Evolutionary conservation across 2,113 vertebrate genomes (phyloP).

Genomic region (Scopus umbretta): DNA sequence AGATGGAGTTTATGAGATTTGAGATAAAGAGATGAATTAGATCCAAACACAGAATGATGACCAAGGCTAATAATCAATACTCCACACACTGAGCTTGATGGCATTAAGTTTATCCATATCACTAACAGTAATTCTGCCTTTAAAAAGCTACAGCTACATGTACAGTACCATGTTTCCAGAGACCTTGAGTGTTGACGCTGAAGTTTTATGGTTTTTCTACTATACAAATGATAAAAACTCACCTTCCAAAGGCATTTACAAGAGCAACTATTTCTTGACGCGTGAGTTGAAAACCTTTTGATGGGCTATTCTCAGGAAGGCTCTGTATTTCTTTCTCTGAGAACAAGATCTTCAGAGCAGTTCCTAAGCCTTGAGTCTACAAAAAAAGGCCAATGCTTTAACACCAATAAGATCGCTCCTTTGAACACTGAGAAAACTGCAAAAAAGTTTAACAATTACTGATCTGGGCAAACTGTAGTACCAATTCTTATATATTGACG

Average conservation of each 20-base stretch:
- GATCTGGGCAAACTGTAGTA: background rate
- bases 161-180: background rate
- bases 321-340: slow-evolving; percentile 95
- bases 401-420: background rate
- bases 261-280: slow-evolving; percentile 94
- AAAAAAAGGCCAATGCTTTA: background rate
- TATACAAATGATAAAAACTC: background rate
- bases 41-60: background rate
- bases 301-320: slow-evolving; percentile 88
- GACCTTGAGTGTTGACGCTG: background rate
- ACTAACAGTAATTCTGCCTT: background rate
- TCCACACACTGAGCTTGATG: background rate
- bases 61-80: background rate
- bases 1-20: background rate
- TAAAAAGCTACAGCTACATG: background rate
- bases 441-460: background rate
- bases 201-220: background rate
- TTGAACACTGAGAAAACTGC: background rate
- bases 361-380: slow-evolving; percentile 93
- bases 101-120: background rate
- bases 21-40: background rate
- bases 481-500: background rate
- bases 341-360: slow-evolving; percentile 95
- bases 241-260: slow-evolving; percentile 92
- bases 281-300: slow-evolving; percentile 93